These are phyloP conservation scores for Conistra vaccinii DNA, from an alignment of 2,888 invertebrate species.

Conservation along the genomic window DNA sequence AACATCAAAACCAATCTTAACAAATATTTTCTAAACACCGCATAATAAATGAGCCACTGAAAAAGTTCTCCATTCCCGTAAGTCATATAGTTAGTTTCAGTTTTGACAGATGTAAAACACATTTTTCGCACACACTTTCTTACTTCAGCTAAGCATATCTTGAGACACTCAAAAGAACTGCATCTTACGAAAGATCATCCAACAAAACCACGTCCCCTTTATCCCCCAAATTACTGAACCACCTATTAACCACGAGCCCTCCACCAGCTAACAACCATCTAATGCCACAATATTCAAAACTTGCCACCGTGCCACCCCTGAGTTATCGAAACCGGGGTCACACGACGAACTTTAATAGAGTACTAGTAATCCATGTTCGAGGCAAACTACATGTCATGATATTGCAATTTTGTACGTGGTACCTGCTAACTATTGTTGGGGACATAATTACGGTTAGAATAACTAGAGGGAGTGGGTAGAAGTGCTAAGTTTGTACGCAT, in stretches of 20 bases:
- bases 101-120: too few species aligned
- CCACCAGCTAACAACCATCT: slow-evolving; percentile 11
- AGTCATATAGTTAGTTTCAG: too few species aligned
- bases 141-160: neutral
- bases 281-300: neutral
- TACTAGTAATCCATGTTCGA: slow-evolving; percentile 70
- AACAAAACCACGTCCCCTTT: slow-evolving; percentile 14
- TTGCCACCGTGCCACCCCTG: slow-evolving; percentile 55
- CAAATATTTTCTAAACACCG: too few species aligned
- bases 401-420: slow-evolving; percentile 71
- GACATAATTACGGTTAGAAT: slow-evolving; percentile 26
- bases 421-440: slow-evolving; percentile 45
- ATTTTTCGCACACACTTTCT: too few species aligned
- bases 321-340: slow-evolving; percentile 57
- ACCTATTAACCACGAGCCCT: slow-evolving; percentile 30
- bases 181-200: neutral
- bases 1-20: too few species aligned
- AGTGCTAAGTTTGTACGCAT: neutral
- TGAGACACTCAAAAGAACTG: neutral
- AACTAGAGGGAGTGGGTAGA: neutral
- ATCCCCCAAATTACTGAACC: slow-evolving; percentile 33
- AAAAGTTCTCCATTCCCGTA: too few species aligned
- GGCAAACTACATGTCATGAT: slow-evolving; percentile 66
- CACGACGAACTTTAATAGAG: slow-evolving; percentile 74
- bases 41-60: too few species aligned